Percentiles rank a stretch among this genome's conserved stretches.
Evolutionary conservation across 1,140 invertebrate species (phyloP).

Genomic region (Bilobella aurantiaca): DNA sequence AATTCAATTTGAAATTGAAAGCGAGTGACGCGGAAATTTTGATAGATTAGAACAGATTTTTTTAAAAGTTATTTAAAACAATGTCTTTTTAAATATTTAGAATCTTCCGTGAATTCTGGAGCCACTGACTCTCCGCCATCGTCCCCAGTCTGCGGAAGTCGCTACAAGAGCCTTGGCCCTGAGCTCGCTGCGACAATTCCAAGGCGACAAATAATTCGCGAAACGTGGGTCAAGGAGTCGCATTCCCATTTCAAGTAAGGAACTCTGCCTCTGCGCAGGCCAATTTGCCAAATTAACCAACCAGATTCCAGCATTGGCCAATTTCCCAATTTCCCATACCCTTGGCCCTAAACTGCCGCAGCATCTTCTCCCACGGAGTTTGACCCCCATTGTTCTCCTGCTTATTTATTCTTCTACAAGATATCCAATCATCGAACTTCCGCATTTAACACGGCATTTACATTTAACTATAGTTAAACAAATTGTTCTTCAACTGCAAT

Average conservation of each 20-base stretch:
- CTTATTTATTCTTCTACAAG: too few species aligned
- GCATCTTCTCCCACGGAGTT: not conserved
- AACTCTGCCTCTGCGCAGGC: not conserved
- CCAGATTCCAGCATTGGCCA: too few species aligned
- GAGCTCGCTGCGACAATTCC: conserved; percentile 34
- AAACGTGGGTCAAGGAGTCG: conserved; percentile 8
- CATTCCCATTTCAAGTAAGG: conserved; percentile 5
- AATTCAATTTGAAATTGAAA: too few species aligned
- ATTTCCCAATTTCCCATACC: too few species aligned
- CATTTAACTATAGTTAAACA: too few species aligned
- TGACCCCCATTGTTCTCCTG: not conserved
- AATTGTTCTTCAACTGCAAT: too few species aligned
- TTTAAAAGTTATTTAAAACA: not conserved
- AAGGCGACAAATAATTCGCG: conserved; percentile 18
- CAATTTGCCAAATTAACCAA: too few species aligned
- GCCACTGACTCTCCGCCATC: conserved; percentile 26
- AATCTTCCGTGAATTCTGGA: conserved; percentile 7
- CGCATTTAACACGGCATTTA: too few species aligned
- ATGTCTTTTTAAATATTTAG: not conserved
- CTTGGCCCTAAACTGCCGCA: too few species aligned
- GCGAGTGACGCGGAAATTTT: too few species aligned
- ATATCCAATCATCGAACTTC: too few species aligned
- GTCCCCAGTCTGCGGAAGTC: conserved; percentile 23
- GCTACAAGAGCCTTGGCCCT: conserved; percentile 31
- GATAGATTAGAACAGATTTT: too few species aligned